A percentile compares a stretch with the other conserved stretches of the same genome.
Evolutionary conservation across 2,113 vertebrate genomes (phyloP).

Genomic region (Passerina amoena): DNA sequence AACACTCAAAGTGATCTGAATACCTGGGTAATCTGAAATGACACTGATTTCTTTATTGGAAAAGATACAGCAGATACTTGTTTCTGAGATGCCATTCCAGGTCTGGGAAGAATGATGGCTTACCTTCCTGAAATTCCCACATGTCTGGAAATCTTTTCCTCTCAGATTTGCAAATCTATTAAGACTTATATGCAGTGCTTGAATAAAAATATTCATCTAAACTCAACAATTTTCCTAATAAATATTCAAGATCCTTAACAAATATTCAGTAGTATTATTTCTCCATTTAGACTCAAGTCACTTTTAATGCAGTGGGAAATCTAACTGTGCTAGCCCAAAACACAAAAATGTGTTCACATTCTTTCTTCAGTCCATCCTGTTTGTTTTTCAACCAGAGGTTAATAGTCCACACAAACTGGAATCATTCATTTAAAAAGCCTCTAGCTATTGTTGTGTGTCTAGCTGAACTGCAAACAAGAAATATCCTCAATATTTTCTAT

Average conservation of each 20-base stretch:
- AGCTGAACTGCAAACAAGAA: neutral
- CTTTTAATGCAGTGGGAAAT: neutral
- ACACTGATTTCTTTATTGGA: neutral
- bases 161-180: neutral
- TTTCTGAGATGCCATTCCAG: neutral
- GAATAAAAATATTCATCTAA: neutral
- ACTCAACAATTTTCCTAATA: neutral
- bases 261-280: neutral
- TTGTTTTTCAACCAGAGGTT: neutral
- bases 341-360: neutral
- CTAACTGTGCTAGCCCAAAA: neutral
- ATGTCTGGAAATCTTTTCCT: neutral
- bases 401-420: neutral
- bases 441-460: fast-evolving
- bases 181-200: neutral
- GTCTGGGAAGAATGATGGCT: neutral
- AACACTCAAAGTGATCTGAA: neutral
- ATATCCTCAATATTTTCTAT: neutral
- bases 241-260: neutral
- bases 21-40: neutral
- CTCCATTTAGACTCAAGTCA: neutral
- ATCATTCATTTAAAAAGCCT: neutral
- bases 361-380: neutral
- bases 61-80: neutral
- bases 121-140: neutral